Conservation (phyloP, 2,797 vertebrate species). For the Ctenochaetus hawaiiensis region DNA sequence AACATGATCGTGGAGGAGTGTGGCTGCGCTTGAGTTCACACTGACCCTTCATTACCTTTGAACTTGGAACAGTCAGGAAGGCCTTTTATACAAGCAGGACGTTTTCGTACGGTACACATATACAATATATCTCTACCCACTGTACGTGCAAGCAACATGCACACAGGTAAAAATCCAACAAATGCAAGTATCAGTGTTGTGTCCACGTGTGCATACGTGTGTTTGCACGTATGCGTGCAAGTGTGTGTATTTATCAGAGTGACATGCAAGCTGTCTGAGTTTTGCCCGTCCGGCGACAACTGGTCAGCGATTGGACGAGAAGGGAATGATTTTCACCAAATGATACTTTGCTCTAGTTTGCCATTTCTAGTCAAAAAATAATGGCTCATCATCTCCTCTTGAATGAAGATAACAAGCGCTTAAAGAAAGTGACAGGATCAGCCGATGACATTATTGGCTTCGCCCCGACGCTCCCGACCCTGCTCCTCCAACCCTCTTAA, state of each 20-base stretch:
- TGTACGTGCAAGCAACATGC: slow-evolving; percentile 63
- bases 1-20: slow-evolving; percentile 99
- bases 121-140: slow-evolving; percentile 79
- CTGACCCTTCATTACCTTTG: slow-evolving; percentile 33
- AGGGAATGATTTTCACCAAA: slow-evolving; percentile 83
- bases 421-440: slow-evolving; percentile 74
- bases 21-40: slow-evolving; percentile 92
- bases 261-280: slow-evolving; percentile 52
- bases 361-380: slow-evolving; percentile 86
- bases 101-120: slow-evolving; percentile 81
- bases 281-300: slow-evolving; percentile 41
- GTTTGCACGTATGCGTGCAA: slow-evolving; percentile 34
- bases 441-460: slow-evolving; percentile 58
- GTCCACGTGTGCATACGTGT: slow-evolving; percentile 29
- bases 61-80: slow-evolving; percentile 66
- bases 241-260: slow-evolving; percentile 79
- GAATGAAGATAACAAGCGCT: slow-evolving; percentile 81
- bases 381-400: slow-evolving; percentile 77
- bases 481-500: slow-evolving; percentile 65
- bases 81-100: slow-evolving; percentile 76
- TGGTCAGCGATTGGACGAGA: slow-evolving; percentile 69
- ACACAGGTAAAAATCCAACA: slow-evolving; percentile 66
- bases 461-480: slow-evolving; percentile 44
- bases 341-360: slow-evolving; percentile 82
- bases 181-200: slow-evolving; percentile 49